Base-by-base conservation (phyloP, 1,140 invertebrate species). In the Drosophila dunni region DNA sequence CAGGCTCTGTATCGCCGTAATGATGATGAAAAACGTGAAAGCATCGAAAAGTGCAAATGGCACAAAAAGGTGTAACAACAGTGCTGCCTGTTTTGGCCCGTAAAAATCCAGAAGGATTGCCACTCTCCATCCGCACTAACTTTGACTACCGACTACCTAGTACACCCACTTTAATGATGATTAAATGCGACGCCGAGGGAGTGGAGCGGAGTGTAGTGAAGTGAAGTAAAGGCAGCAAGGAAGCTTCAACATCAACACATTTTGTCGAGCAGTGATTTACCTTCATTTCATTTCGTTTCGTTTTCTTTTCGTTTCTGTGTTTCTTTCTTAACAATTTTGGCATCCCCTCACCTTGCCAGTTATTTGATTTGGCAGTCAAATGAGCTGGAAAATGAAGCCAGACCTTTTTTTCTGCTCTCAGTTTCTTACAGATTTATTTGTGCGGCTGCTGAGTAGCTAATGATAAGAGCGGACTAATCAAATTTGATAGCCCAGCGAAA, bases 1-100 rank as follows among this genome's bases (percentile, higher is more conserved):
- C 24, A 29, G 24, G 24, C 24, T 29, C 24, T 50, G 20, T 46
- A 29, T 69, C 40, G 24, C 24, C 24, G 84, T 89, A 89, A 89
- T 89, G 84, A 89, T 89, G 84, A 89, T 89, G 84, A 89, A 89
- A 89, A 89, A 89, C 84, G 84, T 89, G 84, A 89, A 88, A 88
- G 84, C 84, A 88, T 88, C 84, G 84, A 84, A 89, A 78, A 89
- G 84, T 88, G 84, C 80, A 88, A 88, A 89, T 88, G 84, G 80
- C 80, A 62, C 24, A 29, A 29, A 78, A 80, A 80, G 68, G 74
- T 66, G 42, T 66, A 20, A 46, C 15, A n/a, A 24, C 24, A 48
- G 74, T 57, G 50, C 36, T 53, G 8, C 15, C 20, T 51, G n/a
- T 51, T 29, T 29, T 29, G 24, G 24, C 24, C 44, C n/a, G 15